Base-by-base conservation (phyloP, 2,888 invertebrate species). In the Chrysopilus asiliformis region DNA sequence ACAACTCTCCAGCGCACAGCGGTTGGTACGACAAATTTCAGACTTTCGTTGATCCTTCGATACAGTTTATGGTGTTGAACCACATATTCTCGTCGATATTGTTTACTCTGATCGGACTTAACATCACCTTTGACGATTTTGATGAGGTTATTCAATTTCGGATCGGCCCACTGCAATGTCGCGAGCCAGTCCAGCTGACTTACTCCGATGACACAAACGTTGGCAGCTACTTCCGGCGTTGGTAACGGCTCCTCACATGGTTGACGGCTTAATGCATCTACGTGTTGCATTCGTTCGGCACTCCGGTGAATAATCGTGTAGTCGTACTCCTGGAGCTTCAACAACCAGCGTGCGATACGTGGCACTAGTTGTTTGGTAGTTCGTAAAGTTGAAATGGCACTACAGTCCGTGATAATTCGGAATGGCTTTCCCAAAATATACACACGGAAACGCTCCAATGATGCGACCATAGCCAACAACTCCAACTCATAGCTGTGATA, bases 321-420 rank as follows among this genome's bases (percentile, higher is more conserved):
- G n/a, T n/a, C n/a, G n/a, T n/a, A n/a, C n/a, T n/a, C n/a, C n/a
- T n/a, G n/a, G n/a, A n/a, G n/a, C n/a, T n/a, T n/a, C n/a, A n/a
- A n/a, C n/a, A n/a, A n/a, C 49, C 47, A 49, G 15, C 48, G 33
- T 14, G 47, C 47, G 14, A 47, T 42, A 15, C 35, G 32, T 2
- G 44, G 43, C 5, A 39, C 40, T 4, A 41, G 15, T 25, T 42
- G 36, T 2, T 22, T 37, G n/a, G 25, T 32, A n/a, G 14, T 26
- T 32, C 26, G 31, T 12, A 25, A 7, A 6, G 13, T 24, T 3
- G 32, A 12, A 9, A 37, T 32, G n/a, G 26, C 29, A 2, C 22
- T 15, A 16, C 36, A 37, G 24, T 32, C 37, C 8, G 37, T 36
- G 5, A 36, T 24, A 3, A 14, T 6, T 13, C 32, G 32, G 9